A percentile compares a stretch with the other conserved stretches of the same genome.
Conservation (phyloP, 1,140 invertebrate genomes). For the Calycopis cecrops region DNA sequence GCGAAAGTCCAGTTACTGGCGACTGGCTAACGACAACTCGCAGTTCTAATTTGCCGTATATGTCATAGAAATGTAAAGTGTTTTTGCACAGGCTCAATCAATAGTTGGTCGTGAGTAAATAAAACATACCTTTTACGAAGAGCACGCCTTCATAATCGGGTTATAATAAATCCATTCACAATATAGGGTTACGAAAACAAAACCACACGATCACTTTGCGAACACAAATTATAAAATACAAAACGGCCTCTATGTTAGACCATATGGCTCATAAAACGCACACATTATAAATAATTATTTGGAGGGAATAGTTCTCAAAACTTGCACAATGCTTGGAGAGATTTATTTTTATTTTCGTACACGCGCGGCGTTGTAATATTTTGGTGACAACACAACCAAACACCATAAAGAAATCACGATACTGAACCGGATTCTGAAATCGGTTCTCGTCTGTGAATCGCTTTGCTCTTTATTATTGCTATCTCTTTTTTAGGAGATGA, state of each 20-base stretch:
- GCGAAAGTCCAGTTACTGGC: slow-evolving; percentile 66
- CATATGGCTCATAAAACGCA: slow-evolving; percentile 34
- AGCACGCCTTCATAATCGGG: slow-evolving; percentile 56
- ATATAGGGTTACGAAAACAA: slow-evolving; percentile 58
- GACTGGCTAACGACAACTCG: slow-evolving; percentile 29
- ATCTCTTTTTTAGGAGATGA: slow-evolving; percentile 8
- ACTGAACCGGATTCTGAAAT: slow-evolving; percentile 40
- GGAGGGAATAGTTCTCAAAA: slow-evolving; percentile 53
- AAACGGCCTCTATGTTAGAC: slow-evolving; percentile 20
- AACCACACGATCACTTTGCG: slow-evolving; percentile 43
- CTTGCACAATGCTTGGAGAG: slow-evolving; percentile 67
- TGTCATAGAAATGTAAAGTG: slow-evolving; percentile 27
- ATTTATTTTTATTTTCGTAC: slow-evolving; percentile 66
- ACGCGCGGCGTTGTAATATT: slow-evolving; percentile 44
- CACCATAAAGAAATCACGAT: slow-evolving; percentile 43
- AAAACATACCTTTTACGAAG: slow-evolving; percentile 56
- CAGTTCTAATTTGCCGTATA: slow-evolving; percentile 33
- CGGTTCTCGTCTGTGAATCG: slow-evolving; percentile 1
- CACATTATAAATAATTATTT: slow-evolving; percentile 47
- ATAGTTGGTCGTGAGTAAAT: slow-evolving; percentile 16
- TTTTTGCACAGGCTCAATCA: slow-evolving; percentile 19
- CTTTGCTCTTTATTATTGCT: slow-evolving; percentile 1
- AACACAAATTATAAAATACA: slow-evolving; percentile 47
- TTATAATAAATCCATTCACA: slow-evolving; percentile 66
- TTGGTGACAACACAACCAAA: slow-evolving; percentile 21